Percentiles rank a stretch among this genome's conserved stretches.
Evolutionary conservation across 1,140 invertebrate species (phyloP).

Genomic region (Cryptotermes secundus): DNA sequence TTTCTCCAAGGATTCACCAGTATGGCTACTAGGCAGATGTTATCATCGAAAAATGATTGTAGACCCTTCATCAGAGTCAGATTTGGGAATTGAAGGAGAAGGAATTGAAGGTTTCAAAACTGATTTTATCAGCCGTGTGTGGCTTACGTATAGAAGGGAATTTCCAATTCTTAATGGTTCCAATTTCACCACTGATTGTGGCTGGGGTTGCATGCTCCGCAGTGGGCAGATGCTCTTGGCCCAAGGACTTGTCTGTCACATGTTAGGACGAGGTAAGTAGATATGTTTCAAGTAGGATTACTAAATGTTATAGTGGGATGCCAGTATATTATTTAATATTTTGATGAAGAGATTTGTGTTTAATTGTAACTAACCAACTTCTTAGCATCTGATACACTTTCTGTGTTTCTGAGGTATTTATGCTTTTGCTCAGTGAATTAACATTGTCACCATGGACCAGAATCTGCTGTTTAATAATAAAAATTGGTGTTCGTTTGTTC

Average conservation of each 20-base stretch:
- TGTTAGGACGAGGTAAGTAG: slow-evolving; percentile 67
- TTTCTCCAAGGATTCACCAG: slow-evolving; percentile 83
- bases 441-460: no score
- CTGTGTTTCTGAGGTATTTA: no score
- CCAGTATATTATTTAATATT: no score
- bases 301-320: neutral
- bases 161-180: slow-evolving; percentile 76
- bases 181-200: slow-evolving; percentile 77
- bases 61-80: slow-evolving; percentile 39
- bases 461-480: no score
- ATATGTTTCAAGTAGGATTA: slow-evolving; percentile 21
- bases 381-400: no score
- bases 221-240: slow-evolving; percentile 87
- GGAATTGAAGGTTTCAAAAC: slow-evolving; percentile 73
- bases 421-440: no score
- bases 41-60: slow-evolving; percentile 69
- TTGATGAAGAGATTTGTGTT: no score
- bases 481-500: no score
- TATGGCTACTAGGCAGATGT: slow-evolving; percentile 77
- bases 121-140: slow-evolving; percentile 74
- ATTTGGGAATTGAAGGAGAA: slow-evolving; percentile 46
- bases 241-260: slow-evolving; percentile 74
- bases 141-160: slow-evolving; percentile 81
- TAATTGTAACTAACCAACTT: no score
- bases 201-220: slow-evolving; percentile 87